Evolutionary conservation across 1,140 invertebrate species (phyloP).

Genomic region (Papilio xuthus): DNA sequence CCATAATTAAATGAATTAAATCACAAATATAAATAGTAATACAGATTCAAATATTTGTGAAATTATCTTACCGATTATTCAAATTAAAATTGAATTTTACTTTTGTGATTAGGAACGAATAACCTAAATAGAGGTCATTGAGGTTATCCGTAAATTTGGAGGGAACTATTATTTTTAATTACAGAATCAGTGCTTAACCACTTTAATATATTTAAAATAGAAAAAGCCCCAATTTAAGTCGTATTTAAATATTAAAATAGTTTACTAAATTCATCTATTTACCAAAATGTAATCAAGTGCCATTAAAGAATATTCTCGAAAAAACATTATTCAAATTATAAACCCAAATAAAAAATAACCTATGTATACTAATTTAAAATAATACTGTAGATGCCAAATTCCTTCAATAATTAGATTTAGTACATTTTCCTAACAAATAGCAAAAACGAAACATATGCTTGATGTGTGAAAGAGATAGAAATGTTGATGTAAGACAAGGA

Average conservation of each 20-base stretch:
- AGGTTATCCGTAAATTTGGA: no score
- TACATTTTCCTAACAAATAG: conserved; percentile 1
- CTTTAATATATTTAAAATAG: no score
- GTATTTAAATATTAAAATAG: not conserved
- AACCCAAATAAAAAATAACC: not conserved
- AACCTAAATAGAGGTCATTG: no score
- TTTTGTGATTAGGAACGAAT: not conserved
- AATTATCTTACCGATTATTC: not conserved
- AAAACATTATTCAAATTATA: not conserved
- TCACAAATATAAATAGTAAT: not conserved
- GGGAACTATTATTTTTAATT: no score
- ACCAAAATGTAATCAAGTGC: conserved; percentile 8
- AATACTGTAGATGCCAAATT: conserved; percentile 9
- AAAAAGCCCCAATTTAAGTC: no score
- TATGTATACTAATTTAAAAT: not conserved
- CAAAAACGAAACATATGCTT: not conserved
- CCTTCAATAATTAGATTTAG: conserved; percentile 8
- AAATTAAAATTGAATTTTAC: not conserved
- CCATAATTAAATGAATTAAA: not conserved
- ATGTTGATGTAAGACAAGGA: not conserved
- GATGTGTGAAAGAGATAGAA: conserved; percentile 9
- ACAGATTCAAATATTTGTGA: not conserved
- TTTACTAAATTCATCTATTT: not conserved
- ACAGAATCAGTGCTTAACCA: no score
- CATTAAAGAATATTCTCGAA: not conserved